These are phyloP conservation scores for Pangasius sanitwongsei DNA, from an alignment of 2,797 vertebrate genomes.

Conservation along the genomic window DNA sequence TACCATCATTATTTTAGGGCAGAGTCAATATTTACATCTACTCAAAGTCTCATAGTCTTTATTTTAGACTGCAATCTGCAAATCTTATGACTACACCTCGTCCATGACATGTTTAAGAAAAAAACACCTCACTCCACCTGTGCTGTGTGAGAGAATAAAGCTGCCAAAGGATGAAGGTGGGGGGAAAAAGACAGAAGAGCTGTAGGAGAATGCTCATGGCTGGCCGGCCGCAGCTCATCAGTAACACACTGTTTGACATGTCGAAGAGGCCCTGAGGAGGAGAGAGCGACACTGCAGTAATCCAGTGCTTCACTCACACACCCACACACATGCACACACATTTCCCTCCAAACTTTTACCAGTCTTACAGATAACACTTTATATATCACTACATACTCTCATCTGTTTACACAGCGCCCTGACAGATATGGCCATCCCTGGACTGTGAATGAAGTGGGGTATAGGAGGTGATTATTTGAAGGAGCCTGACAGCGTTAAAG, in stretches of 20 bases:
- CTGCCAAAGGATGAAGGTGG: conserved; percentile 1
- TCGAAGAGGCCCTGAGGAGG: conserved; percentile 25
- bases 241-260: conserved; percentile 72
- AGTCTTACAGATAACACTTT: conserved; percentile 37
- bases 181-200: neutral
- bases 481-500: neutral
- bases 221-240: conserved; percentile 67
- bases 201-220: conserved; percentile 48
- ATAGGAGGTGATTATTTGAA: conserved; percentile 15
- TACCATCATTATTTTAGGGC: neutral
- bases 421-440: conserved; percentile 7
- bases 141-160: conserved; percentile 34
- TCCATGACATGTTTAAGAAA: conserved; percentile 1
- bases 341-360: neutral
- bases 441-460: conserved; percentile 13
- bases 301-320: neutral
- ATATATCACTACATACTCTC: conserved; percentile 29
- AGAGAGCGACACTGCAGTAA: conserved; percentile 21
- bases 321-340: neutral
- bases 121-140: conserved; percentile 5
- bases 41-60: neutral
- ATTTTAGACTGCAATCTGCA: neutral
- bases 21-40: neutral
- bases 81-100: neutral
- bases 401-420: conserved; percentile 26